phyloP scores from a whole-genome alignment of 2,113 vertebrate genomes.

The Amazona guildingii region DNA sequence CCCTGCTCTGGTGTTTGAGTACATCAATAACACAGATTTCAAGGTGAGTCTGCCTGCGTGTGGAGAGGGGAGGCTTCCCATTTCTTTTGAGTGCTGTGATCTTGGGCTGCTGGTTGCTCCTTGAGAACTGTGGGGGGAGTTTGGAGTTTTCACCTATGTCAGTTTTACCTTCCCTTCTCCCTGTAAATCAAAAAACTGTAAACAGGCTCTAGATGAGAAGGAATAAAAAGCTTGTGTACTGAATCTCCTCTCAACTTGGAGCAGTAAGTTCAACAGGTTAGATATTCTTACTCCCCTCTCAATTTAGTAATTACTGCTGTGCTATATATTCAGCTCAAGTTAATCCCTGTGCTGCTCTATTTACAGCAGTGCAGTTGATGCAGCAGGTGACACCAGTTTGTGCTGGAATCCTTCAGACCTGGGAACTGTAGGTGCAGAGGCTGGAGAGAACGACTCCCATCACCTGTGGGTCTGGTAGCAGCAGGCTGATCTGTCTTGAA shows the following conservation, averaged over 20 bases:
- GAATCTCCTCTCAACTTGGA: background rate
- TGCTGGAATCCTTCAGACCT: background rate
- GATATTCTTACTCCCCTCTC: background rate
- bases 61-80: background rate
- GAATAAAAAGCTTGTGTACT: background rate
- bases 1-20: slow-evolving; percentile 98
- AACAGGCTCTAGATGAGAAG: background rate
- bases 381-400: background rate
- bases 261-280: background rate
- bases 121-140: background rate
- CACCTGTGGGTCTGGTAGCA: background rate
- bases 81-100: background rate
- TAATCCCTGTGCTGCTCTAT: background rate
- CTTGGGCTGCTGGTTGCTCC: background rate
- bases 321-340: background rate
- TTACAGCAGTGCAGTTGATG: background rate
- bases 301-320: background rate
- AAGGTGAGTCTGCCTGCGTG: slow-evolving; percentile 83
- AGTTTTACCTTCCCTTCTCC: background rate
- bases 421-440: background rate
- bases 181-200: background rate
- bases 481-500: background rate
- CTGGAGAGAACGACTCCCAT: background rate
- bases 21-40: slow-evolving; percentile 99
- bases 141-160: background rate